Base-by-base conservation (phyloP, 2,113 vertebrate species). In the Ramphastos sulfuratus region DNA sequence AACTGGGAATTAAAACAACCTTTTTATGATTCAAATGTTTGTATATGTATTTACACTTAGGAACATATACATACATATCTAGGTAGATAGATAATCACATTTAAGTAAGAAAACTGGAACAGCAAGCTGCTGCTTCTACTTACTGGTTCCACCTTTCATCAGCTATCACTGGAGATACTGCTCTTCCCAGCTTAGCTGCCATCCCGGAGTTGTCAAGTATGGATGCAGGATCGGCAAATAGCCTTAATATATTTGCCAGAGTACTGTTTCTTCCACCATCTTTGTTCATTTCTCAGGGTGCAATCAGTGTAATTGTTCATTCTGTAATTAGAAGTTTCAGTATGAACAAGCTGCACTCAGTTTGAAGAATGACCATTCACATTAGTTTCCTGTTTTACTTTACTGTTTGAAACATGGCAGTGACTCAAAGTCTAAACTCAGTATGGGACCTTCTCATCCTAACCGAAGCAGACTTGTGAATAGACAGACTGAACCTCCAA, bases 331-430 rank as follows among this genome's bases (percentile, higher is more conserved):
- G 50, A 70, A 70, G 7, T 69, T 70, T 80, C 63, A 30, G 19
- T 31, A 37, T 16, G 63, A 91, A 73, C 20, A 63, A 90, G 39
- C 16, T 64, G 33, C 4, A 1, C 28, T 81, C 31, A 2, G 11
- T 46, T 63, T 86, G 84, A 92, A 55, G 84, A 66, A 93, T 33
- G 77, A 64, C 74, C 84, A 24, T 50, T 82, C 86, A 55, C 63
- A 1, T 3, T 31, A 79, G 50, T 89, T 82, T 94, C 71, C 74
- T 78, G 81, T 15, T 89, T 82, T 72, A 70, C 73, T 95, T 87
- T 82, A 65, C 55, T 69, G n/a, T 44, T 87, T 50, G 35, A 76
- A 94, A 84, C 0, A 4, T 84, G 77, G 71, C 83, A 85, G 67
- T 0, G 0, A 55, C 81, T 87, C 59, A 75, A 78, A 55, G 33